Base-by-base conservation (phyloP, 2,797 vertebrate genomes). In the Lophius americanus region DNA sequence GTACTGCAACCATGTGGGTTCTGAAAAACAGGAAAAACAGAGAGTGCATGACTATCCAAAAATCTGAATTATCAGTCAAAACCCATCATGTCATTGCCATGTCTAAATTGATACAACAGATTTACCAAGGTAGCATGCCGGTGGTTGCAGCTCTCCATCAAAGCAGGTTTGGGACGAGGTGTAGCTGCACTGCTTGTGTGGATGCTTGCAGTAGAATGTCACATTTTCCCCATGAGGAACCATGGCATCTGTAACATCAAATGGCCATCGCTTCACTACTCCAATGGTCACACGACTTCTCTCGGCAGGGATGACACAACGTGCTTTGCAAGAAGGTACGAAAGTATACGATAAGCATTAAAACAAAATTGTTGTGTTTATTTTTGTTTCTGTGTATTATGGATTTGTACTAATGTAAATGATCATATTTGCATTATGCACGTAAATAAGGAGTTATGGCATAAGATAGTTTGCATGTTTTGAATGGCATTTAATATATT, bases 1-100 rank as follows among this genome's bases (percentile, higher is more conserved):
- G 63, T 90, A 95, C 83, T 95, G 94, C 72, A 96, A 56, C 93
- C 94, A 95, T 0, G 94, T 95, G 52, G 95, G 95, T 59, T 95
- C 95, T 96, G 80, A 5, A 84, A 67, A 60, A 78, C 12, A 62
- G 23, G 23, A 23, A 23, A 23, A 59, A 50, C 58, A 67, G 12
- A 47, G 65, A 49, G 58, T 7, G 49, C 13, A 60, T 49, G 9
- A 42, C 10, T 41, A 32, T 56, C 23, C 5, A 12, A 36, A 48
- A 68, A 2, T 68, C 23, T 53, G 2, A 35, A 5, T 4, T 10
- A 10, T 51, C 61, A 51, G 12, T 49, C 12, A 54, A 8, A 2
- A 23, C 23, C 23, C 23, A 23, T 23, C 23, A 23, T 23, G 23
- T 23, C 23, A 23, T 23, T 23, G 23, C 23, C 23, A 23, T 23